phyloP scores from a whole-genome alignment of 2,113 vertebrate genomes.

The Herpetotheres cachinnans region DNA sequence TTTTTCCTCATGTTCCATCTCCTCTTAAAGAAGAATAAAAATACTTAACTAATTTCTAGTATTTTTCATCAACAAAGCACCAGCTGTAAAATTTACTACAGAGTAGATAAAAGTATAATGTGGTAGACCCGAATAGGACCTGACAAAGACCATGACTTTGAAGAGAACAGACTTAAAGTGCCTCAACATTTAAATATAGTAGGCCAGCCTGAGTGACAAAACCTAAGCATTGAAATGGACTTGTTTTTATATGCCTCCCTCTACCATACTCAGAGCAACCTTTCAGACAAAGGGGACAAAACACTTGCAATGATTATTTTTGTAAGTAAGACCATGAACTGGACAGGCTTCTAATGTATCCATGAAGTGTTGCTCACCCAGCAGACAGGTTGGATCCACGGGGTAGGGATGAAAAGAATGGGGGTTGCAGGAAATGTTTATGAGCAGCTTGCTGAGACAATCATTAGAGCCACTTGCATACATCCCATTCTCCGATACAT shows the following conservation, averaged over 20 bases:
- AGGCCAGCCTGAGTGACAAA: background rate
- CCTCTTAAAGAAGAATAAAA: background rate
- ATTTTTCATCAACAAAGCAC: background rate
- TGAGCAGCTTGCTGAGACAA: background rate
- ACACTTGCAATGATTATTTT: background rate
- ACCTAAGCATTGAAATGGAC: background rate
- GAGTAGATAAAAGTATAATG: background rate
- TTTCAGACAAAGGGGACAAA: background rate
- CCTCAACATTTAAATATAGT: background rate
- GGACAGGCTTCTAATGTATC: background rate
- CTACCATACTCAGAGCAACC: background rate
- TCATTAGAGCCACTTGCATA: background rate
- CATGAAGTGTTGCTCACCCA: background rate
- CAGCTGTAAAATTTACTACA: background rate
- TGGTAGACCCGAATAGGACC: rapidly evolving
- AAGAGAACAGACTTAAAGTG: background rate
- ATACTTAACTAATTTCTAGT: background rate
- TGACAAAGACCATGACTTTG: background rate
- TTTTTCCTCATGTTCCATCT: background rate
- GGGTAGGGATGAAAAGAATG: background rate
- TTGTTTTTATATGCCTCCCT: background rate
- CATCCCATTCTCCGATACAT: background rate
- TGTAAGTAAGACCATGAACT: background rate
- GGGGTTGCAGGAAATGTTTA: background rate
- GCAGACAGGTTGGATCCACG: background rate